Conservation (phyloP, 2,888 invertebrate genomes). For the Ypsolopha scabrella region DNA sequence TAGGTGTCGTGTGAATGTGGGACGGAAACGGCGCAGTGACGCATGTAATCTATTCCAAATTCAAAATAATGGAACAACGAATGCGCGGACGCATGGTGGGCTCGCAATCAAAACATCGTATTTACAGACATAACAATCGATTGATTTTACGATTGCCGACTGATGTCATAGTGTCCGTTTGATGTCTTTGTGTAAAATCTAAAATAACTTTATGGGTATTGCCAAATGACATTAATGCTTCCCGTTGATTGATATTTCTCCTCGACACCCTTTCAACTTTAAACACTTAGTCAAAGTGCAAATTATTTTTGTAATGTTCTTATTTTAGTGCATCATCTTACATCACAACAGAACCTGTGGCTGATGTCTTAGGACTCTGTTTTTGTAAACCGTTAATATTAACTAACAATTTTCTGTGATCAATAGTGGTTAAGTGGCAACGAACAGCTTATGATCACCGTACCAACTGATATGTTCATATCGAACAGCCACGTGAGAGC, state of each 20-base stretch:
- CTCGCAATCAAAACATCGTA: not conserved
- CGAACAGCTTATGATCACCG: too few relatives aligned
- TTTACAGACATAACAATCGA: constrained; percentile 1
- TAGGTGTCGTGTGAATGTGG: constrained; percentile 27
- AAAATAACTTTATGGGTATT: not conserved
- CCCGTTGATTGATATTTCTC: constrained; percentile 10
- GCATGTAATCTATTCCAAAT: constrained; percentile 59
- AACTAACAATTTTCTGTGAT: too few relatives aligned
- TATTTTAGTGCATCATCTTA: too few relatives aligned
- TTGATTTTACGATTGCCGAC: not conserved
- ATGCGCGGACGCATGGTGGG: not conserved
- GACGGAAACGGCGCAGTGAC: constrained; percentile 42
- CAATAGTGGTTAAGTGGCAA: too few relatives aligned
- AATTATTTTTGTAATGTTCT: too few relatives aligned
- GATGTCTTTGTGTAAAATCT: not conserved
- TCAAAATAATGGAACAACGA: constrained; percentile 8
- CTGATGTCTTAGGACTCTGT: too few relatives aligned
- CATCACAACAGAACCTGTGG: too few relatives aligned
- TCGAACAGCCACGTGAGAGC: too few relatives aligned
- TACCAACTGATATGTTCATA: too few relatives aligned
- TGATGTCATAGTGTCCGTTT: constrained; percentile 1
- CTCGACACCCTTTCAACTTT: too few relatives aligned
- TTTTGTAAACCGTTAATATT: too few relatives aligned
- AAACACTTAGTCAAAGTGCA: too few relatives aligned
- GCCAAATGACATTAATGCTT: not conserved